phyloP scores from a whole-genome alignment of 2,113 vertebrate genomes.

The Crocuta crocuta region DNA sequence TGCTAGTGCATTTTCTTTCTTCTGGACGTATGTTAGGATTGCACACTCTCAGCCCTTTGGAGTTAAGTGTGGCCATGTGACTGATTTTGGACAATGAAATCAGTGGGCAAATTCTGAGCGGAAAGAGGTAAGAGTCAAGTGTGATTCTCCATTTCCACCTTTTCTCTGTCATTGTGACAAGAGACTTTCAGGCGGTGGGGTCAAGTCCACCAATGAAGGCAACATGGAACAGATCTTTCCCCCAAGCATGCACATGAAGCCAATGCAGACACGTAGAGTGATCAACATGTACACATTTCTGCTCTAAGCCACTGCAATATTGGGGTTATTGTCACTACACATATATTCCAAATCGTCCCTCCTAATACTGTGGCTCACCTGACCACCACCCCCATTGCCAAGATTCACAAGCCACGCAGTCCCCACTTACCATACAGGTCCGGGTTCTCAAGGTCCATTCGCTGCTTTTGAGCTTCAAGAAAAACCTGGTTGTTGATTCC shows the following conservation, averaged over 20 bases:
- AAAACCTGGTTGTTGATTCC: constrained; percentile 92
- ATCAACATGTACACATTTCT: neutral
- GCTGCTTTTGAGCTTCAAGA: constrained; percentile 92
- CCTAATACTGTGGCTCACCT: neutral
- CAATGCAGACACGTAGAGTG: neutral
- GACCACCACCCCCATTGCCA: fast-evolving
- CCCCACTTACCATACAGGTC: constrained; percentile 89
- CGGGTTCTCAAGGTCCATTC: constrained; percentile 90
- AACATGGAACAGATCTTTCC: neutral
- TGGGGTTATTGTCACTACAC: neutral
- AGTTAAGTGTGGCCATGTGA: neutral
- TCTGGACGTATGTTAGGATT: neutral
- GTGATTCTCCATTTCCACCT: neutral
- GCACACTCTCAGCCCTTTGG: neutral
- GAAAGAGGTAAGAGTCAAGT: neutral
- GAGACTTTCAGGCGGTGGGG: neutral
- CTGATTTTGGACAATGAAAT: neutral
- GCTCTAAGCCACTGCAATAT: neutral
- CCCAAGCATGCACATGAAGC: neutral
- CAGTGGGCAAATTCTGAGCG: neutral
- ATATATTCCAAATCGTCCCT: no score
- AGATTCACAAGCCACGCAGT: fast-evolving
- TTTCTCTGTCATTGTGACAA: neutral
- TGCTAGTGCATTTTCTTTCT: neutral
- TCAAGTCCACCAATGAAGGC: neutral